Base-by-base conservation (phyloP, 1,140 invertebrate genomes). In the Nixonia krombeini region DNA sequence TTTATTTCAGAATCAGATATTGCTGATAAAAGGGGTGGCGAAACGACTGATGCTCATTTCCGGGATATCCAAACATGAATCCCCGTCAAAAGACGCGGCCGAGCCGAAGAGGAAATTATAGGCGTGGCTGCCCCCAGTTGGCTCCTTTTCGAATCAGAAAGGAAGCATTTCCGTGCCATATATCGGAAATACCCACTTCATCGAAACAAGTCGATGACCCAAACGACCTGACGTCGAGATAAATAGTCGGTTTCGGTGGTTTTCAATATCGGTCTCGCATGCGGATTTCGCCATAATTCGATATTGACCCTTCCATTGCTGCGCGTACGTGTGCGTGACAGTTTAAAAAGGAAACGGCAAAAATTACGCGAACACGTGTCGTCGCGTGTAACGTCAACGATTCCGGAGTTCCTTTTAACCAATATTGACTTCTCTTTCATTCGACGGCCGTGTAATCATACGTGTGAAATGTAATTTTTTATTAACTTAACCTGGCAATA, bases 201-300 rank as follows among this genome's bases (percentile, higher is more conserved):
- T 47, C 45, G n/a, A 35, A 28, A 47, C 28, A 47, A 47, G 29
- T 33, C 45, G 15, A 47, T 47, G 28, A 47, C 45, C 45, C 8
- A 35, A 47, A 10, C 15, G 21, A 15, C 16, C 15, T 12, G 17
- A 23, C 7, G 29, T 28, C 4, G 35, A 31, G 45, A 21, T 47
- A 47, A 47, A 47, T 35, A 35, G 33, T 33, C 21, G 15, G 31
- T 46, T 16, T 31, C 42, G 10, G 8, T 7, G 42, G 7, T 31
- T 46, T 46, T 46, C 25, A 46, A 31, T 37, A 37, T 37, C 33
- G 8, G 1, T 37, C 12, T 37, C 16, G 4, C 18, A 21, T 35
- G 18, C 23, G 1, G 28, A 18, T 47, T 33, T 9, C 33, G 21
- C 45, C n/a, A 23, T 16, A 10, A 35, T 47, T 18, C 29, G 15